These are phyloP conservation scores for Arrhamphus sclerolepis DNA, from an alignment of 2,797 vertebrate species.

Conservation along the genomic window DNA sequence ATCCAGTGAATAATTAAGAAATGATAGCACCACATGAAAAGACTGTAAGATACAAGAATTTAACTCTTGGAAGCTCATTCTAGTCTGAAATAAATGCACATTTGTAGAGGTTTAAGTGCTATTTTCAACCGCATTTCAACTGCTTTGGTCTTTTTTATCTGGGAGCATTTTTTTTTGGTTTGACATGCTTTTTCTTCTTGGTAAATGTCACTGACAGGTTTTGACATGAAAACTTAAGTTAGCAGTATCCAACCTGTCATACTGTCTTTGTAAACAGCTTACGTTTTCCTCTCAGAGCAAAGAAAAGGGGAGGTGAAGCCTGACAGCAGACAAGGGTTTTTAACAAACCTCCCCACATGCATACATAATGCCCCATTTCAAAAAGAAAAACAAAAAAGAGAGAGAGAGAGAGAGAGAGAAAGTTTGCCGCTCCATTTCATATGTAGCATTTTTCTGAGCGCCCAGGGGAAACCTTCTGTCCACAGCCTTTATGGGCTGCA, in stretches of 20 bases:
- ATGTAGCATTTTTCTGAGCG: conserved; percentile 53
- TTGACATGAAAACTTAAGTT: conserved; percentile 84
- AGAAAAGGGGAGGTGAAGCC: conserved; percentile 71
- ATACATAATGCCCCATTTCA: conserved; percentile 75
- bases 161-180: conserved; percentile 61
- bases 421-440: conserved; percentile 71
- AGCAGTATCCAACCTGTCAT: conserved; percentile 85
- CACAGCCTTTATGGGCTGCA: conserved; percentile 46
- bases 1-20: no score
- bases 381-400: conserved; percentile 36
- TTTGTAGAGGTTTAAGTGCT: conserved; percentile 43
- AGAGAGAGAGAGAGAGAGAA: conserved; percentile 32
- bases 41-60: no score
- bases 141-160: conserved; percentile 42
- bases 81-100: conserved; percentile 1
- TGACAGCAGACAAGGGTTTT: conserved; percentile 77
- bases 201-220: conserved; percentile 89
- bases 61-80: neutral
- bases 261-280: conserved; percentile 82
- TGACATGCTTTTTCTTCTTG: conserved; percentile 71
- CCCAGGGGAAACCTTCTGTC: conserved; percentile 69
- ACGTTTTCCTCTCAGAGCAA: conserved; percentile 74
- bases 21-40: no score
- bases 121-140: conserved; percentile 61
- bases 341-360: conserved; percentile 77